These are phyloP conservation scores for Melieria omissa DNA, from an alignment of 2,888 invertebrate genomes.

Conservation along the genomic window DNA sequence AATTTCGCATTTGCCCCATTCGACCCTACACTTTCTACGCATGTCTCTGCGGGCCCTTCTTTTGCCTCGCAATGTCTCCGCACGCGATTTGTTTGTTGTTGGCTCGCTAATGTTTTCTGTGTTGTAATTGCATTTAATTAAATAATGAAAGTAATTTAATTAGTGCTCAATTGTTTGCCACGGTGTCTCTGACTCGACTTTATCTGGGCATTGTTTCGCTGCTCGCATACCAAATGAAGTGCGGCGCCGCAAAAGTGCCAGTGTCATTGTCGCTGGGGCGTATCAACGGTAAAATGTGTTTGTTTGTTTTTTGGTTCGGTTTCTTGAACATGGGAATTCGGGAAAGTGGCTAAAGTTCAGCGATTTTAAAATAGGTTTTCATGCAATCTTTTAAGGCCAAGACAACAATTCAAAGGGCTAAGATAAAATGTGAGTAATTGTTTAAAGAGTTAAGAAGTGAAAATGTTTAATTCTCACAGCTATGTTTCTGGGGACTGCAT, in stretches of 20 bases:
- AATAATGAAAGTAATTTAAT: constrained; percentile 63
- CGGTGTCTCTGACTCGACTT: neutral
- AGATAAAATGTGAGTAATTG: too few species aligned
- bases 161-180: constrained; percentile 46
- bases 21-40: constrained; percentile 6
- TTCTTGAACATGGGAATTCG: too few species aligned
- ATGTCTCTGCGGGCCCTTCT: neutral
- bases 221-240: constrained; percentile 24
- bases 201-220: constrained; percentile 22
- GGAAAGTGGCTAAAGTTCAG: too few species aligned
- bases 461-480: too few species aligned
- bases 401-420: too few species aligned
- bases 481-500: too few species aligned
- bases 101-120: constrained; percentile 15
- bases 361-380: too few species aligned
- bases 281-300: too few species aligned
- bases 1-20: constrained; percentile 9
- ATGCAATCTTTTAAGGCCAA: too few species aligned
- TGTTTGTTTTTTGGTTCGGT: too few species aligned
- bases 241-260: neutral
- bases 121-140: constrained; percentile 54
- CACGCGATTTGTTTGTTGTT: neutral
- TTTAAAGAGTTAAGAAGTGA: too few species aligned
- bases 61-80: neutral
- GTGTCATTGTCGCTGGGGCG: too few species aligned